Conservation (phyloP, 2,797 vertebrate species). For the Myotis daubentonii region DNA sequence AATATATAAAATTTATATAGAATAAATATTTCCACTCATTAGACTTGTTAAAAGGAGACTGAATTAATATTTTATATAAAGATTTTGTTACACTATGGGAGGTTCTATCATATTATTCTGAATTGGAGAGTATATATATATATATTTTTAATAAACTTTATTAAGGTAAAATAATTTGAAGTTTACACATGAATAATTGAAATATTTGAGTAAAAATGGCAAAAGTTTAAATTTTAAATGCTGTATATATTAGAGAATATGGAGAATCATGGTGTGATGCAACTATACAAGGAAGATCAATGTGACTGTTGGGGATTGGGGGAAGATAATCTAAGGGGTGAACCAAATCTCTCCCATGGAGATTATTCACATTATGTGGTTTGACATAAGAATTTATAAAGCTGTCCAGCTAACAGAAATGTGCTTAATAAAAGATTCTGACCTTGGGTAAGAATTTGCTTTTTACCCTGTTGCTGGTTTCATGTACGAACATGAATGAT, state of each 20-base stretch:
- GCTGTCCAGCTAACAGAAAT: conserved; percentile 40
- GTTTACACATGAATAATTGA: conserved; percentile 85
- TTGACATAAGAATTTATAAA: conserved; percentile 31
- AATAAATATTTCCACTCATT: conserved; percentile 88
- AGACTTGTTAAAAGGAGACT: conserved; percentile 82
- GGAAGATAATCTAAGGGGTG: background rate
- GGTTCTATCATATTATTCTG: conserved; percentile 87
- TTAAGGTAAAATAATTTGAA: conserved; percentile 88
- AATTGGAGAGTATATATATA: conserved; percentile 89
- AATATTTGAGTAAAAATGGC: conserved; percentile 76
- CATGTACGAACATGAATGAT: background rate
- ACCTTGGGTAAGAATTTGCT: conserved; percentile 41
- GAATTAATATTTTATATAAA: conserved; percentile 89
- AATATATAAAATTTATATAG: conserved; percentile 88
- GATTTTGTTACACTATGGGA: conserved; percentile 87
- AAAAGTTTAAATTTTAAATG: conserved; percentile 73
- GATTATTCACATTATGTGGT: conserved; percentile 47
- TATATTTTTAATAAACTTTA: conserved; percentile 90
- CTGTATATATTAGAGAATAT: conserved; percentile 58
- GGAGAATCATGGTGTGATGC: conserved; percentile 67
- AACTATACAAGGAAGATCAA: background rate
- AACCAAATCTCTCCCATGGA: conserved; percentile 64
- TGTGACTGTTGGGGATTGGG: background rate
- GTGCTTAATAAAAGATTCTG: conserved; percentile 28
- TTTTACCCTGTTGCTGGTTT: background rate